These are phyloP conservation scores for Thecophora atra DNA, from an alignment of 2,888 invertebrate species.

Conservation along the genomic window DNA sequence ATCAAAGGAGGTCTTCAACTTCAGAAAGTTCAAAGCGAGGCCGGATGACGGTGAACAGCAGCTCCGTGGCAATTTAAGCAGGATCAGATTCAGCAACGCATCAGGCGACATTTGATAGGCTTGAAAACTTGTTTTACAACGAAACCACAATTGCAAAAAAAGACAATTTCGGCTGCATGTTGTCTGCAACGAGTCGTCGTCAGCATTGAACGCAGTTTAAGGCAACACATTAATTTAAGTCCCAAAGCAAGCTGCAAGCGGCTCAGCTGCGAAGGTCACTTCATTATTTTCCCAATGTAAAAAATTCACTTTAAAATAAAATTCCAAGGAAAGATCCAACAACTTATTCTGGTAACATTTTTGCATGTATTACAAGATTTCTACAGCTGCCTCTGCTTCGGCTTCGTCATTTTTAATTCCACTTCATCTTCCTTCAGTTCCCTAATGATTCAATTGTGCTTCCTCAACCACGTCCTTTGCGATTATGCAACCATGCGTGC, in stretches of 20 bases:
- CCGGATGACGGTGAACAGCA: neutral
- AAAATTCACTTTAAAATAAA: too few species aligned
- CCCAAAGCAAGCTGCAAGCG: too few species aligned
- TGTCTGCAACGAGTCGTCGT: slow-evolving; percentile 22
- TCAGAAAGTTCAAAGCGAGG: neutral
- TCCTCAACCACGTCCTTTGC: neutral
- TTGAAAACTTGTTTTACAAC: neutral
- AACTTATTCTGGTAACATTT: too few species aligned
- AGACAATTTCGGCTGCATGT: neutral
- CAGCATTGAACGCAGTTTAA: neutral
- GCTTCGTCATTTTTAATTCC: neutral
- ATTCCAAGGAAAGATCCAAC: too few species aligned
- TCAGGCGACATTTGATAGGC: neutral
- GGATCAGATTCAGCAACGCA: neutral
- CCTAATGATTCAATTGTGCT: neutral
- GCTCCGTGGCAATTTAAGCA: neutral
- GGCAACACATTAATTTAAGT: neutral
- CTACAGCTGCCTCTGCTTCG: neutral
- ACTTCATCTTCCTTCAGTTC: neutral
- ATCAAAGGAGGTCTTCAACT: slow-evolving; percentile 6
- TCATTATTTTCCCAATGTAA: too few species aligned
- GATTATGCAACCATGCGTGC: neutral
- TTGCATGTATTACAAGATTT: too few species aligned
- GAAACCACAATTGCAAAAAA: neutral
- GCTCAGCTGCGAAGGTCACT: too few species aligned